Evolutionary conservation across 2,888 invertebrate genomes (phyloP), one percentile per base, ranked within the genome.

Genomic region (Cryptocephalus primarius): DNA sequence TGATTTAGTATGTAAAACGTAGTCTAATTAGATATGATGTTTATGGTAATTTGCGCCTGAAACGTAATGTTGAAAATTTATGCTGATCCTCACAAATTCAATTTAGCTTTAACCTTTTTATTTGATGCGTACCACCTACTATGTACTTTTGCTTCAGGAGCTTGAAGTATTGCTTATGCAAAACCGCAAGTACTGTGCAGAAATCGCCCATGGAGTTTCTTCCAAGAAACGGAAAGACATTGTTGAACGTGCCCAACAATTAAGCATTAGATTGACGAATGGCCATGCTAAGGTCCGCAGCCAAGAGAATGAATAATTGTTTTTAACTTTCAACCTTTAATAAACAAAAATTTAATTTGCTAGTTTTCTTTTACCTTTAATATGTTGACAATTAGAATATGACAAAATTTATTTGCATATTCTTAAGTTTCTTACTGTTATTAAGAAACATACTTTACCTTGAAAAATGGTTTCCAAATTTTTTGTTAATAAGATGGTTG

Each of bases 131-230:
- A 22, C 6, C 22, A 22, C 3, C 6, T 22, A 22, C 6, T 22
- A 6, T 22, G 22, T 22, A 22, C 6, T 22, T 22, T 48, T 53
- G 13, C 63, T 63, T 34, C 73, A 91, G 79, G 99, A 99, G 74
- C 74, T 99, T 57, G 97, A 99, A 72, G 89, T 99, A 62, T 76
- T 99, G 44, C 83, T 99, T 84, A 99, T 99, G 97, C 96, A 97
- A 71, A 99, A 97, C 74, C 81, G 94, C 60, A 88, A 89, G 59
- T 99, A 88, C 75, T 93, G 95, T 69, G 99, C 89, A 22, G 99
- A 99, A 77, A 95, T 99, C 58, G 95, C 95, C 1, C 96, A 96
- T 69, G 90, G 84, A 22, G 97, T 99, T 1, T 95, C 95, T 52
- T 90, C 94, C n/a, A 94, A 92, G 75, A 99, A 96, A 67, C 83